A percentile compares a stretch with the other conserved stretches of the same genome.
These are phyloP conservation scores for Pseudomyrmex flavicornis DNA, from an alignment of 1,140 invertebrate genomes.

Conservation along the genomic window DNA sequence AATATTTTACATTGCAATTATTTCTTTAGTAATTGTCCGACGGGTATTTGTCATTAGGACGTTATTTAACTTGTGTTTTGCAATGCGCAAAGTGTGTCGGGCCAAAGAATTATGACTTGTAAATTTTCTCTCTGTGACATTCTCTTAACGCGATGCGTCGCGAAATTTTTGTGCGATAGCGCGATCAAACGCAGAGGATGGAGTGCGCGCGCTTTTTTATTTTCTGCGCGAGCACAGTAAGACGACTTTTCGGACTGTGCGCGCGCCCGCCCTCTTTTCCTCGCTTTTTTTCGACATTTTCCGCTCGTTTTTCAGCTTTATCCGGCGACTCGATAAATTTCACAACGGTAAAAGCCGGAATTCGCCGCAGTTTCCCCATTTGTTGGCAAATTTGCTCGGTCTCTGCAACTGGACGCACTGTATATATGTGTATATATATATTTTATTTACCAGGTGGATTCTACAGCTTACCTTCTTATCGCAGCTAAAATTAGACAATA, in stretches of 20 bases:
- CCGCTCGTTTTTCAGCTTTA: constrained; percentile 53
- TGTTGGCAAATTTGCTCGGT: constrained; percentile 42
- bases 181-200: neutral
- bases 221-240: constrained; percentile 13
- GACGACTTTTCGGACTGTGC: constrained; percentile 25
- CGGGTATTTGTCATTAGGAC: too few species aligned
- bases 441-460: constrained; percentile 31
- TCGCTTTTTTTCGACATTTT: constrained; percentile 36
- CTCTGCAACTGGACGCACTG: neutral
- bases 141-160: neutral
- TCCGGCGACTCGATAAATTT: constrained; percentile 58
- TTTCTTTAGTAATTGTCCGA: too few species aligned
- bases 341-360: constrained; percentile 54
- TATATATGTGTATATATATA: neutral
- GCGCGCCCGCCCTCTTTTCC: neutral
- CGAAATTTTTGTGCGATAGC: neutral
- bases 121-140: too few species aligned
- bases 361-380: constrained; percentile 51
- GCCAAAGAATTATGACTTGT: too few species aligned
- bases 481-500: constrained; percentile 8
- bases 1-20: too few species aligned
- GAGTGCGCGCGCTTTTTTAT: neutral
- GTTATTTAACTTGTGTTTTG: too few species aligned
- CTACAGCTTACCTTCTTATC: neutral
- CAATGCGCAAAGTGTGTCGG: too few species aligned